Conservation (phyloP, 2,888 invertebrate genomes). For the Eurois occulta region DNA sequence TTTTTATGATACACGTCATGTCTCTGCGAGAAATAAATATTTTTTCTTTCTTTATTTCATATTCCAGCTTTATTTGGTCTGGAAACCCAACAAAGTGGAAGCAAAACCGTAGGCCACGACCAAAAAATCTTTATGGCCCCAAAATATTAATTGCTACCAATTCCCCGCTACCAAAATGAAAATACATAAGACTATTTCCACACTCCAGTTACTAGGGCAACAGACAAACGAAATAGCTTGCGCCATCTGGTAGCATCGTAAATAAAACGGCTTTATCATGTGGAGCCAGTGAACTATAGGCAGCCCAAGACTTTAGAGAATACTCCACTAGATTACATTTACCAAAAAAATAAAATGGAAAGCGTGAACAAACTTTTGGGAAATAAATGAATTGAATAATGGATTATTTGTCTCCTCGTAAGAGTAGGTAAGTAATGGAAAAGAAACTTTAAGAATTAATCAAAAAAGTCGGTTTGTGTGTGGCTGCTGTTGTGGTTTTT, state of each 20-base stretch:
- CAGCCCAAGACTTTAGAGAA: constrained; percentile 39
- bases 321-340: constrained; percentile 51
- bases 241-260: constrained; percentile 62
- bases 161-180: constrained; percentile 3
- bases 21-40: no score
- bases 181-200: constrained; percentile 21
- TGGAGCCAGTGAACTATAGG: constrained; percentile 50
- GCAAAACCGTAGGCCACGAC: not conserved
- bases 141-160: constrained; percentile 29
- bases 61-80: not conserved
- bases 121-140: not conserved
- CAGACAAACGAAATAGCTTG: constrained; percentile 48
- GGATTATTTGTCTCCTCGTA: constrained; percentile 49
- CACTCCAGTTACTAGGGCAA: constrained; percentile 30
- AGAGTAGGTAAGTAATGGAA: constrained; percentile 30
- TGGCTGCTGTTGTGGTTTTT: constrained; percentile 3
- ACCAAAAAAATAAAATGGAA: constrained; percentile 41
- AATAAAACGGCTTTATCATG: constrained; percentile 65
- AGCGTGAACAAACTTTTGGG: constrained; percentile 36
- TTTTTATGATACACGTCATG: no score
- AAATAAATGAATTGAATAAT: constrained; percentile 55
- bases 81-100: not conserved
- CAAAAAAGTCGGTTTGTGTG: not conserved
- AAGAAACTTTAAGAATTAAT: constrained; percentile 11
- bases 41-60: no score